Conservation (phyloP, 1,140 invertebrate genomes). For the Zaprionus inermis region DNA sequence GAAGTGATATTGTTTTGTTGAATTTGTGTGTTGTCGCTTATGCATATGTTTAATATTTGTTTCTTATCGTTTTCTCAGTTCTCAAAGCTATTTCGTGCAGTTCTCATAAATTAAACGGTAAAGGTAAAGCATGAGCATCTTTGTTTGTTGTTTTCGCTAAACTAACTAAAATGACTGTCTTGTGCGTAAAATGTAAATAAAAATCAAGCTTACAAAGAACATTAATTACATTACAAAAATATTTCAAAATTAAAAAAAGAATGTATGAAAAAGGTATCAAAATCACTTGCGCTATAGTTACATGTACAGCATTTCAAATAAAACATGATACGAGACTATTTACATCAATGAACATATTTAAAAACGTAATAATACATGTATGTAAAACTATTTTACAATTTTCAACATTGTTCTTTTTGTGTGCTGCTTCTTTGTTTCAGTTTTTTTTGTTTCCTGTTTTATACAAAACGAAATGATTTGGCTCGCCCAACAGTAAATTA, state of each 20-base stretch:
- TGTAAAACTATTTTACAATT: constrained; percentile 65
- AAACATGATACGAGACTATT: constrained; percentile 69
- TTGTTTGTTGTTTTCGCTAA: constrained; percentile 61
- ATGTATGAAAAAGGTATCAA: constrained; percentile 39
- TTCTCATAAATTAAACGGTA: constrained; percentile 63
- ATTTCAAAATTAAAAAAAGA: constrained; percentile 37
- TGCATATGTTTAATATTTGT: constrained; percentile 25
- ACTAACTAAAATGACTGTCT: constrained; percentile 75
- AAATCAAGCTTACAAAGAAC: constrained; percentile 31
- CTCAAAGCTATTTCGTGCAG: constrained; percentile 67
- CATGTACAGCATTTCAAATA: constrained; percentile 58
- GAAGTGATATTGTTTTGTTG: constrained; percentile 21
- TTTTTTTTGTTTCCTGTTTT: constrained; percentile 20
- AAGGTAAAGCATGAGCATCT: constrained; percentile 72
- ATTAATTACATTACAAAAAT: constrained; percentile 40
- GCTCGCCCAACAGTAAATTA: constrained; percentile 63
- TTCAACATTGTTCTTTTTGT: constrained; percentile 56
- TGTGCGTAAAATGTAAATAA: constrained; percentile 67
- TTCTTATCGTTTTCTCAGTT: constrained; percentile 47
- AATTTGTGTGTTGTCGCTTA: constrained; percentile 19
- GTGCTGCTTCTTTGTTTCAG: constrained; percentile 22
- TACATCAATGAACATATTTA: constrained; percentile 72
- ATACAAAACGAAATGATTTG: constrained; percentile 72
- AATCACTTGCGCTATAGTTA: constrained; percentile 62
- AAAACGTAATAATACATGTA: constrained; percentile 77